A percentile compares a stretch with the other conserved stretches of the same genome.
Conservation (phyloP, 2,797 vertebrate genomes). For the Tympanoctomys barrerae region DNA sequence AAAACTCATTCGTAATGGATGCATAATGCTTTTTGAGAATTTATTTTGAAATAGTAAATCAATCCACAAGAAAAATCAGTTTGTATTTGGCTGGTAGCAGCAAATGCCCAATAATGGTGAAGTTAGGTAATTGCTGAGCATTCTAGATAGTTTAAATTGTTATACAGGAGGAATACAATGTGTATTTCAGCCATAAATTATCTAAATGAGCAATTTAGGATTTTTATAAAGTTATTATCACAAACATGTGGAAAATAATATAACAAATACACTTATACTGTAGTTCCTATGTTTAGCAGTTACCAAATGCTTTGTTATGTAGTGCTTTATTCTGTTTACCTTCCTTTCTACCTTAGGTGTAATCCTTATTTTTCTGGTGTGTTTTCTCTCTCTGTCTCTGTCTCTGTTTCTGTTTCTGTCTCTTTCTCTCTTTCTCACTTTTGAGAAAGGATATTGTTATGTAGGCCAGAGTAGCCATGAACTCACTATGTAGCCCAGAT, state of each 20-base stretch:
- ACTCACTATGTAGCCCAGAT: not conserved
- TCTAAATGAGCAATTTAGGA: not conserved
- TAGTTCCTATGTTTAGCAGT: not conserved
- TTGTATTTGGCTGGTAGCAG: slow-evolving; percentile 82
- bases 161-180: slow-evolving; percentile 15
- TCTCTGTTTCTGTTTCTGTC: no score
- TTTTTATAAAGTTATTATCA: slow-evolving; percentile 31
- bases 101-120: slow-evolving; percentile 72
- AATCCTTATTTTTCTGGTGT: not conserved
- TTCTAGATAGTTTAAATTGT: not conserved
- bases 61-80: not conserved
- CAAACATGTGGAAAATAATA: not conserved
- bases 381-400: not conserved
- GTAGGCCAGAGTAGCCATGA: not conserved
- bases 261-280: slow-evolving; percentile 9
- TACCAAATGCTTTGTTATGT: not conserved
- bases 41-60: slow-evolving; percentile 30
- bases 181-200: slow-evolving; percentile 9
- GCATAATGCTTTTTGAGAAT: not conserved
- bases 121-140: not conserved
- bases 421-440: no score
- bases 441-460: not conserved
- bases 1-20: not conserved
- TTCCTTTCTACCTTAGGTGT: not conserved
- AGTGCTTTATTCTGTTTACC: not conserved